Evolutionary conservation across 2,113 vertebrate species (phyloP).

Genomic region (Chaenocephalus aceratus): DNA sequence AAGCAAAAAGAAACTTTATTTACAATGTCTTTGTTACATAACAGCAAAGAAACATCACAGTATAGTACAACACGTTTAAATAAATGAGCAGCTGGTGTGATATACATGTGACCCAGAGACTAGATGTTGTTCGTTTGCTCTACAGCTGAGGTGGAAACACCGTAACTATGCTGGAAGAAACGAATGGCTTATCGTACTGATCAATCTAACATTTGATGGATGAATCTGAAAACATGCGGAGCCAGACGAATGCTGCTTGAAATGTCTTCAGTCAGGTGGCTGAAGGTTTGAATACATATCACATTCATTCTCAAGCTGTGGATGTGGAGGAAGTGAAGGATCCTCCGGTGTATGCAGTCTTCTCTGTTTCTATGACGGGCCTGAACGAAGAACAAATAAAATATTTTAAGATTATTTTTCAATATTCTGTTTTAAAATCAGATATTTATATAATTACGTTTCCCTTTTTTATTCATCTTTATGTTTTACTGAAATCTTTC

Average conservation of each 20-base stretch:
- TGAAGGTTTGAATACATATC: background rate
- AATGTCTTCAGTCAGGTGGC: background rate
- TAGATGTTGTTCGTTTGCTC: no score
- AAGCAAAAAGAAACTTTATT: constrained; percentile 39
- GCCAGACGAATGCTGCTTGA: background rate
- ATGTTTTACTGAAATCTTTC: background rate
- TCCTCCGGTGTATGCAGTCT: background rate
- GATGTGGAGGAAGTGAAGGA: background rate
- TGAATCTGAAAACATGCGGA: background rate
- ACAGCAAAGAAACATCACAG: background rate
- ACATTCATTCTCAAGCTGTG: background rate
- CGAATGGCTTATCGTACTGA: background rate
- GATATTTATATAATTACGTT: background rate
- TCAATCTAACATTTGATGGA: background rate
- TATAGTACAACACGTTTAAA: background rate
- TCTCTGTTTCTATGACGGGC: background rate
- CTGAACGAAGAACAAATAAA: background rate
- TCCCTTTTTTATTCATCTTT: no score
- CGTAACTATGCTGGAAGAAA: no score
- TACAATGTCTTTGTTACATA: constrained; percentile 25
- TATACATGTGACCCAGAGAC: background rate
- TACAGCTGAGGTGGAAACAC: no score
- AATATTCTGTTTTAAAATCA: background rate
- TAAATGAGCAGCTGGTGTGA: background rate
- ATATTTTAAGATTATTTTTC: background rate